A percentile compares a stretch with the other conserved stretches of the same genome.
These are phyloP conservation scores for Caenorhabditis sp. DNA, from an alignment of 2,888 invertebrate genomes.

Conservation along the genomic window DNA sequence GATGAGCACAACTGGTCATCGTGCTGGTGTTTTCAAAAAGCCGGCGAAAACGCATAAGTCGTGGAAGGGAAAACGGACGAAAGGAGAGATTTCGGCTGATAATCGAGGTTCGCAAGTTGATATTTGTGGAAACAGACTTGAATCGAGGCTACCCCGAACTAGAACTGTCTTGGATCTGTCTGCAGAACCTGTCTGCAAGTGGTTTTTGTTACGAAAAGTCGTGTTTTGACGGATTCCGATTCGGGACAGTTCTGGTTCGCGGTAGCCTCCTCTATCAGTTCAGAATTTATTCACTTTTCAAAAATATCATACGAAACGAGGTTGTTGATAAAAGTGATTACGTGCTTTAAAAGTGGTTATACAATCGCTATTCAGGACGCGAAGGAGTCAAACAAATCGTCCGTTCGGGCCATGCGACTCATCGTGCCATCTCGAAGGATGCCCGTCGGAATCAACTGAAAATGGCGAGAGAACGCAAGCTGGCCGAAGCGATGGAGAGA, in stretches of 20 bases:
- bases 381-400: slow-evolving; percentile 53
- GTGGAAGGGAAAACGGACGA: slow-evolving; percentile 89
- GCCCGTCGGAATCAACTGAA: slow-evolving; percentile 62
- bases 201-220: too few species aligned
- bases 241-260: too few species aligned
- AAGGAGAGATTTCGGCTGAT: slow-evolving; percentile 84
- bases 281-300: background rate
- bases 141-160: too few species aligned
- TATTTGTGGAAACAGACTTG: too few species aligned
- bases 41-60: slow-evolving; percentile 94
- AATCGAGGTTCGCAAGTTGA: slow-evolving; percentile 55
- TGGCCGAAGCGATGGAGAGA: slow-evolving; percentile 52
- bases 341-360: too few species aligned
- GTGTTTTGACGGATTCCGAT: too few species aligned
- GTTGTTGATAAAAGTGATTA: too few species aligned
- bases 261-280: too few species aligned
- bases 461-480: slow-evolving; percentile 58
- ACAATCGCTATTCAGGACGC: slow-evolving; percentile 46
- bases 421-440: slow-evolving; percentile 62
- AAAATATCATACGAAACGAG: background rate
- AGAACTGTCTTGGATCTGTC: too few species aligned
- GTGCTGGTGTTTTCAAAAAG: slow-evolving; percentile 91
- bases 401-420: slow-evolving; percentile 33
- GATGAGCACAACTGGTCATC: slow-evolving; percentile 82
- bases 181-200: too few species aligned